phyloP scores from a whole-genome alignment of 1,140 invertebrate species.

The Muscidifurax raptorellus region DNA sequence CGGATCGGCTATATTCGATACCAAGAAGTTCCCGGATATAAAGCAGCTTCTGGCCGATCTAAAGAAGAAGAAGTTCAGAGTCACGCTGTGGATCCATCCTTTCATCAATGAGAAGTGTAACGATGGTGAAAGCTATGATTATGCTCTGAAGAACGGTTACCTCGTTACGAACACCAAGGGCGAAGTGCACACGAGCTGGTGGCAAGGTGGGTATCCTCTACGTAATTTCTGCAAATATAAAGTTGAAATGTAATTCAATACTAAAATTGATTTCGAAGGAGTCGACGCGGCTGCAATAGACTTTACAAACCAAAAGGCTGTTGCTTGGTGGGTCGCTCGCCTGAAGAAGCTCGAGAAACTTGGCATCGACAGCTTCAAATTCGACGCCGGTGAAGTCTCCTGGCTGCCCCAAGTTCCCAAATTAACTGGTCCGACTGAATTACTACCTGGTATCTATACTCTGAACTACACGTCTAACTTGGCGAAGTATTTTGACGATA shows the following conservation, averaged over 20 bases:
- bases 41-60: constrained; percentile 77
- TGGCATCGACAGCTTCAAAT: constrained; percentile 92
- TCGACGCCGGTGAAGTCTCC: constrained; percentile 91
- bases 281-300: constrained; percentile 80
- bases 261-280: background rate
- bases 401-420: constrained; percentile 78
- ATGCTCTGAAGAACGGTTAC: constrained; percentile 77
- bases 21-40: constrained; percentile 84
- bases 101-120: constrained; percentile 88
- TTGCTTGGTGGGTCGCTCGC: constrained; percentile 83
- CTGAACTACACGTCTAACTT: constrained; percentile 81
- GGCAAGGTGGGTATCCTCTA: constrained; percentile 80
- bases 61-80: constrained; percentile 81
- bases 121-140: constrained; percentile 78
- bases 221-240: no score
- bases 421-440: constrained; percentile 71
- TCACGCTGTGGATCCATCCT: constrained; percentile 93
- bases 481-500: constrained; percentile 78
- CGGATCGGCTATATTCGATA: constrained; percentile 86
- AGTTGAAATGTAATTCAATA: background rate
- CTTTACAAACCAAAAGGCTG: constrained; percentile 85
- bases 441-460: constrained; percentile 80
- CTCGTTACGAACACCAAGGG: constrained; percentile 79
- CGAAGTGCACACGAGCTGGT: constrained; percentile 83
- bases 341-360: constrained; percentile 77